Evolutionary conservation across 2,797 vertebrate species (phyloP), one percentile per base, ranked within the genome.

Genomic region (Rhodeus uyekii): DNA sequence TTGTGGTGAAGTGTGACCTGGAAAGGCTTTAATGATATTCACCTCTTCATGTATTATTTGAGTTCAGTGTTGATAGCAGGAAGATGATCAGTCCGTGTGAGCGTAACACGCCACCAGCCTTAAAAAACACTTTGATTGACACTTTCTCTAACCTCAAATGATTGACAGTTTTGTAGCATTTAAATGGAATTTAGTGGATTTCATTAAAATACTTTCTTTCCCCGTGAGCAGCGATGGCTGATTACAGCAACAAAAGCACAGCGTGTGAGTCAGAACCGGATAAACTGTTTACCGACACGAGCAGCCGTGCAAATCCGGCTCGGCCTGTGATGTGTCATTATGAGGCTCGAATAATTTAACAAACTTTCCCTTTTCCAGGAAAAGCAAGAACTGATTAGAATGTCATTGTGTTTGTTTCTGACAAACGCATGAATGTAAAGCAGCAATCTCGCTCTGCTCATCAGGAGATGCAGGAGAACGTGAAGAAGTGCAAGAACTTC

Each of bases 401-500:
- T n/a, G n/a, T n/a, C n/a, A n/a, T n/a, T n/a, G n/a, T n/a, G n/a
- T n/a, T n/a, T n/a, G n/a, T n/a, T n/a, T n/a, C n/a, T n/a, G n/a
- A n/a, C n/a, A n/a, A n/a, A n/a, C n/a, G n/a, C n/a, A n/a, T n/a
- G n/a, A n/a, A n/a, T n/a, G n/a, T n/a, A n/a, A n/a, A n/a, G n/a
- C n/a, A n/a, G n/a, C n/a, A n/a, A n/a, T n/a, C 55, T 34, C 68
- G 1, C 65, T 84, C 10, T 88, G 3, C 78, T 68, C 80, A 50
- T 84, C 85, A 97, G 96, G 96, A 96, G 93, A 96, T 97, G 95
- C 96, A 97, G 89, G 96, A 97, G 88, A 97, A 96, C 85, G 96
- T 97, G 87, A 96, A 96, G 88, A 97, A 97, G 90, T 97, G 95
- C 89, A 97, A 96, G 90, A 97, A 97, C 89, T 97, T 97, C 88